A percentile compares a stretch with the other conserved stretches of the same genome.
phyloP scores from a whole-genome alignment of 2,113 vertebrate genomes.

The Pampusana beccarii region DNA sequence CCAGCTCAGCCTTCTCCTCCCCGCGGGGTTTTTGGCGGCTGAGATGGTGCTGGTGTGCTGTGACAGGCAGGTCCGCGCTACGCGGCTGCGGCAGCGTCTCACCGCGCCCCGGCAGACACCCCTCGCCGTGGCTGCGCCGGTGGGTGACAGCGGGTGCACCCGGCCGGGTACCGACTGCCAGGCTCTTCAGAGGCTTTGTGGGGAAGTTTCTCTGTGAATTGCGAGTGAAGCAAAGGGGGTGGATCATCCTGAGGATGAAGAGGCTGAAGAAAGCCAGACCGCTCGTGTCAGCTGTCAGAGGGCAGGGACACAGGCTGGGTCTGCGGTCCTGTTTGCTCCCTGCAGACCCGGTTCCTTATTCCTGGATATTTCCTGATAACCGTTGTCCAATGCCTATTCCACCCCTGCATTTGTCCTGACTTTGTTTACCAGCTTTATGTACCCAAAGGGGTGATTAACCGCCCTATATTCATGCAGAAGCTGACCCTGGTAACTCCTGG shows the following conservation, averaged over 20 bases:
- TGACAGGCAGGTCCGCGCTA: background rate
- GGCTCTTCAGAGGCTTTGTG: background rate
- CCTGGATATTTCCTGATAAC: background rate
- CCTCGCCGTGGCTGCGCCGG: fast-evolving
- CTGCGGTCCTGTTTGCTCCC: background rate
- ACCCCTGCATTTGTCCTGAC: background rate
- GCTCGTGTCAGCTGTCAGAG: background rate
- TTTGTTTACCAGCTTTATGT: fast-evolving
- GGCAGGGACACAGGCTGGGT: background rate
- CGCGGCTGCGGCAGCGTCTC: background rate
- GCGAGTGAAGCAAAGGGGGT: background rate
- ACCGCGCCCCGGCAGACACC: background rate
- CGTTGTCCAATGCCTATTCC: fast-evolving
- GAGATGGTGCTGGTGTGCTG: background rate
- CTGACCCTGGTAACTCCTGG: background rate
- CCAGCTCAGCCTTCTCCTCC: background rate
- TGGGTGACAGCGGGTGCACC: background rate
- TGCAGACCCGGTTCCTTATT: background rate
- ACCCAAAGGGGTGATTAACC: background rate
- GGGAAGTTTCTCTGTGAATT: background rate
- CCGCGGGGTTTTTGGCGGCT: background rate
- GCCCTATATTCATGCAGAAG: background rate
- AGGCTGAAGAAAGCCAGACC: background rate
- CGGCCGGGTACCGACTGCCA: no score
- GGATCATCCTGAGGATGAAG: background rate